Evolutionary conservation across 2,113 vertebrate genomes (phyloP).

Genomic region (Suricata suricatta): DNA sequence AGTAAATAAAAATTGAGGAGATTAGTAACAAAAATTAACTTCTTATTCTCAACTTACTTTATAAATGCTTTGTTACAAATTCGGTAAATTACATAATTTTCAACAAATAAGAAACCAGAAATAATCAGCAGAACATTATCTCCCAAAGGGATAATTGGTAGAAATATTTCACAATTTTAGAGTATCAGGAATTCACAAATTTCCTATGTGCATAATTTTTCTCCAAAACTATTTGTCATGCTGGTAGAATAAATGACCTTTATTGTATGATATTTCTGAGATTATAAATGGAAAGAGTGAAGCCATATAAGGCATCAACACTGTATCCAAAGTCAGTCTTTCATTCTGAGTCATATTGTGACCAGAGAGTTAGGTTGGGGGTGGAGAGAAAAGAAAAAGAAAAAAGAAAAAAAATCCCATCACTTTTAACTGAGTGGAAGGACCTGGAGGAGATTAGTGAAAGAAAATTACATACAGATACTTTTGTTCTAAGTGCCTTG

Average conservation of each 20-base stretch:
- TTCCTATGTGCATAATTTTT: neutral
- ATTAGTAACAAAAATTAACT: conserved; percentile 8
- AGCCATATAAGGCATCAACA: neutral
- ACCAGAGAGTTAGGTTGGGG: neutral
- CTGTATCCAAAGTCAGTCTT: conserved; percentile 1
- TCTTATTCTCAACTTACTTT: neutral
- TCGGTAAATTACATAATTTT: neutral
- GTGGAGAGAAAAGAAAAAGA: neutral
- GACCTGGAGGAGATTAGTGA: neutral
- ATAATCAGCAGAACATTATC: neutral
- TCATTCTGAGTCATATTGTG: conserved; percentile 57
- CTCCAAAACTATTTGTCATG: conserved; percentile 29
- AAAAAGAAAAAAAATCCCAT: neutral
- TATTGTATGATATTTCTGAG: conserved; percentile 50
- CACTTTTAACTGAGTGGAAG: neutral
- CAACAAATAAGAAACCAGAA: conserved; percentile 1
- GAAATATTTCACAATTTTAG: neutral
- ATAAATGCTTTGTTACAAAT: neutral
- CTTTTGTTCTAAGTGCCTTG: conserved; percentile 50
- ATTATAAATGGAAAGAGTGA: conserved; percentile 49
- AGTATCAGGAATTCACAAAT: conserved; percentile 19
- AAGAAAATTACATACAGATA: conserved; percentile 23
- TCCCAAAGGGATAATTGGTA: neutral
- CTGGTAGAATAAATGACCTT: conserved; percentile 61
- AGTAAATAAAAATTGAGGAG: neutral